Conservation (phyloP, 2,113 vertebrate species). For the Motacilla alba region DNA sequence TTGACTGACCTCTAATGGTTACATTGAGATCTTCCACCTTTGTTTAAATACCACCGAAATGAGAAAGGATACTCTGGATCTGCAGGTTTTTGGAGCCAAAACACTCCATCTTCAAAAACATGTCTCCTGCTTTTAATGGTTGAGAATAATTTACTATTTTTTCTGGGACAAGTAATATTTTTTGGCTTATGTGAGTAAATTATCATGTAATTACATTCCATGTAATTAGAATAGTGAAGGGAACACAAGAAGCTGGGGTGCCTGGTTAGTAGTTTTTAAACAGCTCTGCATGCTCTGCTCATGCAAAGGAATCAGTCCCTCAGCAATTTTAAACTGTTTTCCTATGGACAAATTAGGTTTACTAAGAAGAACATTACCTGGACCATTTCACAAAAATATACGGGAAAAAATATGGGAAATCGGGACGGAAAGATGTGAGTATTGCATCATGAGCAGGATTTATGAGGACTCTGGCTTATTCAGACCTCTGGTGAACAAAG, state of each 20-base stretch:
- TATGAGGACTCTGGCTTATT: neutral
- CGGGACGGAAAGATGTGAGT: neutral
- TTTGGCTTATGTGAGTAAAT: neutral
- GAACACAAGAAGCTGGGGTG: neutral
- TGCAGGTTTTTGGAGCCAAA: neutral
- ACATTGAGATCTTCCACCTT: slow-evolving; percentile 12
- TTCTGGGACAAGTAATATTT: neutral
- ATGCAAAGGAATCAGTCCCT: neutral
- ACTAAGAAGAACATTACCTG: neutral
- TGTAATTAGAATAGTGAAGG: neutral
- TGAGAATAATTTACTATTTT: neutral
- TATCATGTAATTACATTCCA: neutral
- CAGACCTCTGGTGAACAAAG: neutral
- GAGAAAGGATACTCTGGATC: neutral
- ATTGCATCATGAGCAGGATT: neutral
- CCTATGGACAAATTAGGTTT: neutral
- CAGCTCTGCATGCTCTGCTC: neutral
- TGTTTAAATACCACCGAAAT: neutral
- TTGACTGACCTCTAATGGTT: slow-evolving; percentile 70
- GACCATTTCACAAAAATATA: neutral
- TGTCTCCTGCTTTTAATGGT: neutral
- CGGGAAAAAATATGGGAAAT: neutral
- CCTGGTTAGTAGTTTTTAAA: neutral
- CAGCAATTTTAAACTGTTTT: neutral
- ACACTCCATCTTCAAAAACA: neutral